These are phyloP conservation scores for Tapera naevia DNA, from an alignment of 2,797 vertebrate species.

Conservation along the genomic window DNA sequence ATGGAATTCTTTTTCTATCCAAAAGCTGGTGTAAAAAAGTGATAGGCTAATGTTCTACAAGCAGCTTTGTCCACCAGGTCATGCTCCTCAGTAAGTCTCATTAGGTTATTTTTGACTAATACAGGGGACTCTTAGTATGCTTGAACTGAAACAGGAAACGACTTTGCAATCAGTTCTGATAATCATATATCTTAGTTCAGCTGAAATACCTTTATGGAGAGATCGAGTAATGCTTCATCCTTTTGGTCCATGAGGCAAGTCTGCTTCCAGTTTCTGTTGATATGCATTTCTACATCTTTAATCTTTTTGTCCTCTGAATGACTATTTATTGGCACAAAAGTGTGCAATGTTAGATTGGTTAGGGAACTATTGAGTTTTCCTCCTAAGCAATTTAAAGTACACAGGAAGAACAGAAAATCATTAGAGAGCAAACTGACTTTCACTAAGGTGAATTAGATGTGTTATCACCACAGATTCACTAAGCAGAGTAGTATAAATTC, in stretches of 20 bases:
- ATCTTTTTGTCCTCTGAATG: not conserved
- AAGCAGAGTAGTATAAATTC: not conserved
- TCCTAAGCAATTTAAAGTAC: not conserved
- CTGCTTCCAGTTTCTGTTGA: not conserved
- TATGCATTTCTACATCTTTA: not conserved
- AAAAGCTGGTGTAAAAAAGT: not conserved
- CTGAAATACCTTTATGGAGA: not conserved
- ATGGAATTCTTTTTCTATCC: not conserved
- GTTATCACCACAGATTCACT: not conserved
- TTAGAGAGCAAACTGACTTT: not conserved
- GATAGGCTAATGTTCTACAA: not conserved
- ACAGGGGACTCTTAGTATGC: not conserved
- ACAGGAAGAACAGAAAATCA: not conserved
- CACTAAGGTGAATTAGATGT: not conserved
- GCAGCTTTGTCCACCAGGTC: not conserved
- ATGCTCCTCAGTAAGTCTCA: not conserved
- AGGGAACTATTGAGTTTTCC: constrained; percentile 5
- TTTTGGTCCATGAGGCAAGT: not conserved
- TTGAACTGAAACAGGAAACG: not conserved
- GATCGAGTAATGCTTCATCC: not conserved
- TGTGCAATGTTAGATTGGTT: not conserved
- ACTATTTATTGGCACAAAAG: not conserved
- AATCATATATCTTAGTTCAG: not conserved
- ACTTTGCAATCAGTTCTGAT: not conserved
- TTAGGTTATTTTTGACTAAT: not conserved